Evolutionary conservation across 2,113 vertebrate genomes (phyloP).

Genomic region (Platysternon megacephalum): DNA sequence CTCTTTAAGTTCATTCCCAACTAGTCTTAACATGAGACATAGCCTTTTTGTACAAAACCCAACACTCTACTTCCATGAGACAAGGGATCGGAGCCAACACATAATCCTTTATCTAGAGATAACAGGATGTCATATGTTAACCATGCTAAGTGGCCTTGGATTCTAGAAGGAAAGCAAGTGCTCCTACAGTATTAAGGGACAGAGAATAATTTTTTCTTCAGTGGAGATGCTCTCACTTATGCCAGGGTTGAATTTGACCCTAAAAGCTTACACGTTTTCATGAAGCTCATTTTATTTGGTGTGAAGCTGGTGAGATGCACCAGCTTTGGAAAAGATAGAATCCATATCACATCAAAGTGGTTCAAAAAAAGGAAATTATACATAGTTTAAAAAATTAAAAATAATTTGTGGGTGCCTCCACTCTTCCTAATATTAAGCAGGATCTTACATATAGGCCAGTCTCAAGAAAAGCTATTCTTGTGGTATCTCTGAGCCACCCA

Average conservation of each 20-base stretch:
- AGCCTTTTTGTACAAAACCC: not conserved
- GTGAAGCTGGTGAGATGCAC: not conserved
- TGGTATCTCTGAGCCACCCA: not conserved
- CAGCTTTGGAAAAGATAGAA: not conserved
- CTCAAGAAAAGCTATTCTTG: not conserved
- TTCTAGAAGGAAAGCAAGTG: not conserved
- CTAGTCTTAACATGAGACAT: not conserved
- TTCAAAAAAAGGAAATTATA: not conserved
- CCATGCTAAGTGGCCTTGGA: not conserved
- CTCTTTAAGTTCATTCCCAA: not conserved
- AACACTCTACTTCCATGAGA: not conserved
- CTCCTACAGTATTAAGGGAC: not conserved
- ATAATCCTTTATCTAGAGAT: not conserved
- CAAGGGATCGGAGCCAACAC: not conserved
- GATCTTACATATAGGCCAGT: conserved; percentile 11
- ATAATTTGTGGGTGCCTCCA: not conserved
- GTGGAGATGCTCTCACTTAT: not conserved
- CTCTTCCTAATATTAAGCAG: not conserved
- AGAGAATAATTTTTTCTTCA: not conserved
- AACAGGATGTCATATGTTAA: not conserved
- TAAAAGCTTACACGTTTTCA: not conserved
- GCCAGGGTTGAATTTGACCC: not conserved
- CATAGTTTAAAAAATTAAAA: not conserved
- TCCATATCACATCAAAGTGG: not conserved
- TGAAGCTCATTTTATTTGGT: not conserved